Evolutionary conservation across 2,113 vertebrate species (phyloP).

Genomic region (Oxygymnocypris stewartii): DNA sequence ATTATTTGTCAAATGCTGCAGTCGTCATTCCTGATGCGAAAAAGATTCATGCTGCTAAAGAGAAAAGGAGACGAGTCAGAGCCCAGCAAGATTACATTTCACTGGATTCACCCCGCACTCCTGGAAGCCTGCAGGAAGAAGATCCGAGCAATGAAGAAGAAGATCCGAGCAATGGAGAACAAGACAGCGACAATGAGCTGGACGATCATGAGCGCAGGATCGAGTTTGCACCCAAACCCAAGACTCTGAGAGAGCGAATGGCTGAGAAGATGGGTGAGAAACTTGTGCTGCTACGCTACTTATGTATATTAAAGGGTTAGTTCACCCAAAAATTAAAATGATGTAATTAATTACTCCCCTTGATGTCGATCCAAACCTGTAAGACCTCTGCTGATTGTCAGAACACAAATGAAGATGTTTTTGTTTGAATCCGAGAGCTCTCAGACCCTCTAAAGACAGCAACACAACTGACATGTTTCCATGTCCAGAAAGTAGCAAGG

Average conservation of each 20-base stretch:
- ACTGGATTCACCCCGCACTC: constrained; percentile 60
- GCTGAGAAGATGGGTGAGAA: constrained; percentile 81
- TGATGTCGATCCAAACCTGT: too few relatives aligned
- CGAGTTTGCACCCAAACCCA: constrained; percentile 78
- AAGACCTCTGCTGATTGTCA: too few relatives aligned
- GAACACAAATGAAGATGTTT: too few relatives aligned
- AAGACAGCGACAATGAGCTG: constrained; percentile 75
- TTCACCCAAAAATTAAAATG: too few relatives aligned
- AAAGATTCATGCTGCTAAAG: constrained; percentile 76
- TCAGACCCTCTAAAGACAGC: too few relatives aligned
- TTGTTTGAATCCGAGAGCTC: too few relatives aligned
- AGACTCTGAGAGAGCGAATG: constrained; percentile 82
- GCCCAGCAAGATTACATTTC: constrained; percentile 80
- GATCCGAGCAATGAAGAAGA: constrained; percentile 56
- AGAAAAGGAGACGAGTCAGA: constrained; percentile 72
- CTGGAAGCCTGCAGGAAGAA: constrained; percentile 50
- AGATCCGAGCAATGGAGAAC: constrained; percentile 60
- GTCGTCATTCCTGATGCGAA: constrained; percentile 74
- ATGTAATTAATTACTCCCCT: too few relatives aligned
- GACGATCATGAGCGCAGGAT: constrained; percentile 81
- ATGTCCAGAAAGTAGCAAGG: too few relatives aligned
- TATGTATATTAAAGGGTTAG: not conserved
- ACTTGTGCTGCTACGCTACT: not conserved
- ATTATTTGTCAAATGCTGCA: constrained; percentile 55
- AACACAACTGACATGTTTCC: too few relatives aligned